Base-by-base conservation (phyloP, 2,888 invertebrate species). In the Ectobius pallidus region DNA sequence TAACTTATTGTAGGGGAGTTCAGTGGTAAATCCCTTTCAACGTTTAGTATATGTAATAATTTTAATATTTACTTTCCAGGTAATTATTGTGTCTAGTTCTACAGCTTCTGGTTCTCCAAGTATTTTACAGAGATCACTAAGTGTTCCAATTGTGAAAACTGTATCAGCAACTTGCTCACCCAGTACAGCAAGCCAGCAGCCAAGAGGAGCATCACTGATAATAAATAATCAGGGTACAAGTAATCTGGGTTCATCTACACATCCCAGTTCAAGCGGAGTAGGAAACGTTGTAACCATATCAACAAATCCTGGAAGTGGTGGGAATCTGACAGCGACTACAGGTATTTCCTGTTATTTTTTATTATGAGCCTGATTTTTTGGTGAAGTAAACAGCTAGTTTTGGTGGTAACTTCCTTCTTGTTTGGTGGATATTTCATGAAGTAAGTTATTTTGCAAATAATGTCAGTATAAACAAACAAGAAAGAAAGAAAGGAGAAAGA, bases 141-240 rank as follows among this genome's bases (percentile, higher is more conserved):
- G 76, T 67, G 77, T 76, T 3, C 77, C 77, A 3, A 74, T 77
- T 22, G 74, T 76, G 46, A 77, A 77, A 49, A 73, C 76, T 4
- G 74, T 74, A 1, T 44, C 73, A 11, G 52, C 76, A 0, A 44
- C 71, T 6, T n/a, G 44, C 18, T 52, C 65, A 4, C 20, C 65
- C 25, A 30, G 52, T 34, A 65, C 34, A 18, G 20, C 27, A 9
- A 20, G 39, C 27, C 72, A 72, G 32, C 44, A 27, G n/a, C 42
- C 71, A 25, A 14, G 58, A 14, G 30, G 58, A n/a, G 32, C 58
- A 11, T 65, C 74, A 0, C 39, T 70, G 34, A 52, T 70, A 16
- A 58, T 68, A 2, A 69, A 67, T 18, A 55, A 61, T 42, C 71
- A 67, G 14, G 62, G 52, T 9, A 55, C 73, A 34, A 22, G 44